Percentiles rank a stretch among this genome's conserved stretches.
Conservation (phyloP, 2,113 vertebrate genomes). For the Axis porcinus region DNA sequence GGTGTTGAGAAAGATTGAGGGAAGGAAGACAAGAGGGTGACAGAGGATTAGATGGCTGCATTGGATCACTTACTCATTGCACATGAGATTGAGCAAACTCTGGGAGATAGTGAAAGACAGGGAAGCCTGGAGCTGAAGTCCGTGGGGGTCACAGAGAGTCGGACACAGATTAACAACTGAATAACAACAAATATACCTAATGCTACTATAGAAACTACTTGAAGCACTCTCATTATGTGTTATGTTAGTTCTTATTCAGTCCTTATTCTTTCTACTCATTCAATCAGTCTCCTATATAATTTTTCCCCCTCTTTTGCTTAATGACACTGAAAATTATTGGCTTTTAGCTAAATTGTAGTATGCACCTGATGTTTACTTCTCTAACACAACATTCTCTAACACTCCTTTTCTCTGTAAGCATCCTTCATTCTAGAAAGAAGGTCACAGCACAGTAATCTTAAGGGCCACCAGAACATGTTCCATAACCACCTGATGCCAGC, state of each 20-base stretch:
- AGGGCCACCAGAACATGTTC: neutral
- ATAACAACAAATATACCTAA: neutral
- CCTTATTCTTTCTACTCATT: neutral
- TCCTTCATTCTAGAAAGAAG: neutral
- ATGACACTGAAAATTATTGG: neutral
- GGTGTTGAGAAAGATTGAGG: neutral
- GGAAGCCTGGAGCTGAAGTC: neutral
- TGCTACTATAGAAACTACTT: neutral
- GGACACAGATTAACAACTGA: neutral
- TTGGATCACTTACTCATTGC: neutral
- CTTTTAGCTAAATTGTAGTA: neutral
- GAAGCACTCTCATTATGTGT: neutral
- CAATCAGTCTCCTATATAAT: neutral
- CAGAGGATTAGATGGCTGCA: neutral
- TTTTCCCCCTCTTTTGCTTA: neutral
- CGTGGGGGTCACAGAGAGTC: neutral
- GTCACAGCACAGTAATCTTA: neutral
- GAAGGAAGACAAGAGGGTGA: neutral
- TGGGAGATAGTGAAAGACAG: neutral
- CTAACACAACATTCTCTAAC: neutral
- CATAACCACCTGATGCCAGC: neutral
- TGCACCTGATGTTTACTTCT: neutral
- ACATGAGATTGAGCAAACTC: neutral
- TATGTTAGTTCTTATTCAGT: neutral
- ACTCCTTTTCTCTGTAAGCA: neutral